Base-by-base conservation (phyloP, 2,113 vertebrate genomes). In the Cynoglossus semilaevis region DNA sequence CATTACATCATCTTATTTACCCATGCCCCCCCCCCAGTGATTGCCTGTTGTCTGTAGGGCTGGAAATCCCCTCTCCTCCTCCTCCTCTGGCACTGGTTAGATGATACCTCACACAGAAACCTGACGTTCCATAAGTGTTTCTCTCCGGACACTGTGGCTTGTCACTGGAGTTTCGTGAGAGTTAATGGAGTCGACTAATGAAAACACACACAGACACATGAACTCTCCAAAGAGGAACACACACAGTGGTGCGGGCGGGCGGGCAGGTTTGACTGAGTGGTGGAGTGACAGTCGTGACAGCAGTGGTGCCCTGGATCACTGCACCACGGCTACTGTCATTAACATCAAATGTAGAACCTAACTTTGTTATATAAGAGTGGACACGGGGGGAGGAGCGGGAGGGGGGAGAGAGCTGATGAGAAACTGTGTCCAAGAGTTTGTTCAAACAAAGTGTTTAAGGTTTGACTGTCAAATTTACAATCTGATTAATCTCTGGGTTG, bases 181-280 rank as follows among this genome's bases (percentile, higher is more conserved):
- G 73, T 75, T 78, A 83, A 85, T 83, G 62, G 73, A 84, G 81
- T 85, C 64, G 16, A 67, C 81, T 81, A 77, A 82, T 82, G 70
- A 84, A 79, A 72, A 69, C 49, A 38, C 18, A 58, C 51, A 42
- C 42, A 60, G 59, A 18, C 19, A 61, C 35, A 49, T n/a, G 51
- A 8, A 15, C n/a, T n/a, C 45, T 50, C 38, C 38, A 49, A 9
- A 61, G 6, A 42, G 19, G 64, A 29, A 10, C 45, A 37, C 57
- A 15, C 43, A 63, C 18, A 64, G 51, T 18, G 22, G 54, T 29
- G n/a, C n/a, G n/a, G 59, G 38, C 60, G 59, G 17, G 44, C 43
- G 36, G 51, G 49, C 41, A 47, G 40, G 29, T 63, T 65, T 85
- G 87, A 87, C 69, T 77, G 84, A 89, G 88, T 87, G 67, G 51